Conservation (phyloP, 2,888 invertebrate species). For the Apamea crenata region DNA sequence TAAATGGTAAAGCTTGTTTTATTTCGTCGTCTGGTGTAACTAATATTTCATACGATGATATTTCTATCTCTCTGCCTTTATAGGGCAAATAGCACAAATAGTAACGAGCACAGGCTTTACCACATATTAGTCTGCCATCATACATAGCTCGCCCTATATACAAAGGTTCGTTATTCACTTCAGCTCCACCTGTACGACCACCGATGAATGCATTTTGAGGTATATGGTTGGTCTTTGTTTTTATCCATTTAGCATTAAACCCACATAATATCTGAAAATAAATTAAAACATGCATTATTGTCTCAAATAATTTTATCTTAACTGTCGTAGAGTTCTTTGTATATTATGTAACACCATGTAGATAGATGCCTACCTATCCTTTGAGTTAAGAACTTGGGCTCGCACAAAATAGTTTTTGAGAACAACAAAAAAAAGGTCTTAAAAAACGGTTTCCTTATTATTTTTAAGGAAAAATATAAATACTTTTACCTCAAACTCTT, state of each 20-base stretch:
- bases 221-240: slow-evolving; percentile 88
- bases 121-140: slow-evolving; percentile 93
- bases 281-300: not conserved
- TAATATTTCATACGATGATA: slow-evolving; percentile 72
- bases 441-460: not conserved
- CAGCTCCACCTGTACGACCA: slow-evolving; percentile 82
- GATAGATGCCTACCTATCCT: not conserved
- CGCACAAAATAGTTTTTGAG: not conserved
- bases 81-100: slow-evolving; percentile 93
- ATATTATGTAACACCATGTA: not conserved
- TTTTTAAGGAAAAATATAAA: not conserved
- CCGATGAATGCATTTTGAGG: slow-evolving; percentile 92
- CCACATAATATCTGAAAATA: slow-evolving; percentile 78
- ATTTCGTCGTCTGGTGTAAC: slow-evolving; percentile 50
- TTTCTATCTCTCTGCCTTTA: slow-evolving; percentile 67
- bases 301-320: not conserved
- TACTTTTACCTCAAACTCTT: slow-evolving; percentile 91
- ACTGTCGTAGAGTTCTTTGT: not conserved
- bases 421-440: not conserved
- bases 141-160: slow-evolving; percentile 93
- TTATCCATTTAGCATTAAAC: slow-evolving; percentile 86
- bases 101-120: slow-evolving; percentile 92
- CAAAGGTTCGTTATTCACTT: slow-evolving; percentile 84
- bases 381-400: not conserved
- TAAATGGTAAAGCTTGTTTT: slow-evolving; percentile 36